phyloP scores from a whole-genome alignment of 2,797 vertebrate genomes.

The Pseudomugil gertrudae region DNA sequence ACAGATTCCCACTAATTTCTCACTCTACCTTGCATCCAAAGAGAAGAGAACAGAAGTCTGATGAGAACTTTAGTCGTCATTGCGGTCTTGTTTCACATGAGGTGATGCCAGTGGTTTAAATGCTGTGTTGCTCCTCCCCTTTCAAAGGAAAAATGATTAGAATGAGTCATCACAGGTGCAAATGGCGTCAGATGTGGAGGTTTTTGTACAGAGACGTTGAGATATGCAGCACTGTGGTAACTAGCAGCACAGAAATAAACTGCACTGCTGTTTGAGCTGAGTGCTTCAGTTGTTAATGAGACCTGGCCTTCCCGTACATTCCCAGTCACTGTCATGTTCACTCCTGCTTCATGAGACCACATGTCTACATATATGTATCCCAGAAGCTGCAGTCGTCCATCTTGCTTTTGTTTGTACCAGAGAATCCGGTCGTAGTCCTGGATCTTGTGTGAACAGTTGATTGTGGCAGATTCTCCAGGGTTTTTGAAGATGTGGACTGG shows the following conservation, averaged over 20 bases:
- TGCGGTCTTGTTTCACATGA: not conserved
- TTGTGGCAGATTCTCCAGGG: not conserved
- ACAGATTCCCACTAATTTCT: no score
- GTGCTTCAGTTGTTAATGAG: constrained; percentile 33
- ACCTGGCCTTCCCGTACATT: constrained; percentile 17
- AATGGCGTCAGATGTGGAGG: not conserved
- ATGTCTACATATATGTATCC: constrained; percentile 23
- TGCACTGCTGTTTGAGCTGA: constrained; percentile 44
- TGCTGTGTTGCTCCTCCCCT: constrained; percentile 17
- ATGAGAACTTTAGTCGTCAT: constrained; percentile 11
- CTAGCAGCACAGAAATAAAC: constrained; percentile 63
- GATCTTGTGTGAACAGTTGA: constrained; percentile 51
- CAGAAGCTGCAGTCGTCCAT: constrained; percentile 43
- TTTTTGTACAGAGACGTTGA: constrained; percentile 46
- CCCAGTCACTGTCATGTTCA: constrained; percentile 21
- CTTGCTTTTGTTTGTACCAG: constrained; percentile 65
- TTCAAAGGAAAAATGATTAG: no score
- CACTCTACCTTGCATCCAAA: constrained; percentile 32
- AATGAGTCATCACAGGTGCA: no score
- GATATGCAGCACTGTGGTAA: constrained; percentile 38
- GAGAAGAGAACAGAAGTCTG: not conserved
- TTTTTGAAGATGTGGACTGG: constrained; percentile 32
- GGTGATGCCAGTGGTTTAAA: not conserved
- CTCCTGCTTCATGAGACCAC: constrained; percentile 10
- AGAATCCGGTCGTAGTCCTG: constrained; percentile 26